Evolutionary conservation across 1,140 invertebrate genomes (phyloP).

Genomic region (Scaptodrosophila lebanonensis): DNA sequence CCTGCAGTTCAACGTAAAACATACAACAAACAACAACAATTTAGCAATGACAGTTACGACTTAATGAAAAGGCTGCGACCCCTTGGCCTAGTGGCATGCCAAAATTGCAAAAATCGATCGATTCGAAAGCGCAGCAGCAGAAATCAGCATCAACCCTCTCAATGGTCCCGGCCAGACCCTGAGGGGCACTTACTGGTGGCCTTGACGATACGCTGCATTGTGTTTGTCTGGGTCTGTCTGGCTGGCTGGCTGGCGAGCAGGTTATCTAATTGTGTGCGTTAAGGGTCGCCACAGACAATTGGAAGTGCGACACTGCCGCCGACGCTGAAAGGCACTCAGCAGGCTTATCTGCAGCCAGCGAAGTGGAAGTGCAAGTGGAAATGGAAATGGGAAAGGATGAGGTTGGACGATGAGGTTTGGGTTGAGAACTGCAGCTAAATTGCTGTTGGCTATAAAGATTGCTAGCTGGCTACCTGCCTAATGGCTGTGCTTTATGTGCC

Average conservation of each 20-base stretch:
- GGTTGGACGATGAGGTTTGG: too few species aligned
- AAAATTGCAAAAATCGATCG: too few species aligned
- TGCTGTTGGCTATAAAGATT: constrained; percentile 17
- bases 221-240: not conserved
- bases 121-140: too few species aligned
- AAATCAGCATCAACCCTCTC: too few species aligned
- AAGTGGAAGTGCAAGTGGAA: not conserved
- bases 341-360: constrained; percentile 28
- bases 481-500: constrained; percentile 2
- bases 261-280: constrained; percentile 36
- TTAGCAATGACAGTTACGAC: too few species aligned
- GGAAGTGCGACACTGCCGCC: constrained; percentile 40
- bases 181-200: constrained; percentile 4
- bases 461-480: constrained; percentile 1
- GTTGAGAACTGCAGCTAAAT: constrained; percentile 16
- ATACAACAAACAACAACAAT: too few species aligned
- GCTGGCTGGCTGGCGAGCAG: not conserved
- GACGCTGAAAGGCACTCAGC: constrained; percentile 35
- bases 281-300: constrained; percentile 28
- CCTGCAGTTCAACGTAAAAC: too few species aligned
- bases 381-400: constrained; percentile 17
- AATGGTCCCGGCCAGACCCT: too few species aligned
- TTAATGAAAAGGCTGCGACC: too few species aligned
- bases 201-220: constrained; percentile 20
- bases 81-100: too few species aligned